Evolutionary conservation across 2,113 vertebrate species (phyloP).

Genomic region (Scophthalmus maximus): DNA sequence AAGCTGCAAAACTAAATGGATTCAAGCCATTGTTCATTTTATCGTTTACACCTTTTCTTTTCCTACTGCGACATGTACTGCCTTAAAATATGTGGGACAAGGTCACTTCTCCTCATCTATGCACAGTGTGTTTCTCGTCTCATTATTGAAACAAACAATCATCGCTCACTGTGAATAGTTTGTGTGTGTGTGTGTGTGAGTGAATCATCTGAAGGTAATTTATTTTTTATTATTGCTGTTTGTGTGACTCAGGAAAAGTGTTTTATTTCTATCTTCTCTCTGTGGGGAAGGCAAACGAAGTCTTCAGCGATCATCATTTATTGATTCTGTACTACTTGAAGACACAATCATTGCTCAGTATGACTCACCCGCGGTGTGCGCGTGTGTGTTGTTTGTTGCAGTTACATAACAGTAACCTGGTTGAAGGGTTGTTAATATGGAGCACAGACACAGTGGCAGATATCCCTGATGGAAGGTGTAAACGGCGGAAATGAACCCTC

Average conservation of each 20-base stretch:
- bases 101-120: too few relatives aligned
- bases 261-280: conserved; percentile 28
- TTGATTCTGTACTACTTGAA: conserved; percentile 19
- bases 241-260: conserved; percentile 1
- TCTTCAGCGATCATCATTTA: conserved; percentile 18
- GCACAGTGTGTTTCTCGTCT: too few relatives aligned
- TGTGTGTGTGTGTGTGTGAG: not conserved
- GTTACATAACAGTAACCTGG: conserved; percentile 57
- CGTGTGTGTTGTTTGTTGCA: conserved; percentile 19
- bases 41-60: too few relatives aligned
- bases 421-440: not conserved
- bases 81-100: too few relatives aligned
- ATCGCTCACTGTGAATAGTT: too few relatives aligned
- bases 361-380: conserved; percentile 31
- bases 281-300: conserved; percentile 5
- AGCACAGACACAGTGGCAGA: not conserved
- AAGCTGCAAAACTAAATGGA: too few relatives aligned
- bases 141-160: too few relatives aligned
- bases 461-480: not conserved
- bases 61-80: too few relatives aligned
- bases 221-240: not conserved
- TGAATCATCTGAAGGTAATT: not conserved
- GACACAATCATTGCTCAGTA: conserved; percentile 26
- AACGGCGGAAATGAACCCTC: not conserved
- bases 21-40: too few relatives aligned